phyloP scores from a whole-genome alignment of 2,113 vertebrate species.

The Anolis sagrei region DNA sequence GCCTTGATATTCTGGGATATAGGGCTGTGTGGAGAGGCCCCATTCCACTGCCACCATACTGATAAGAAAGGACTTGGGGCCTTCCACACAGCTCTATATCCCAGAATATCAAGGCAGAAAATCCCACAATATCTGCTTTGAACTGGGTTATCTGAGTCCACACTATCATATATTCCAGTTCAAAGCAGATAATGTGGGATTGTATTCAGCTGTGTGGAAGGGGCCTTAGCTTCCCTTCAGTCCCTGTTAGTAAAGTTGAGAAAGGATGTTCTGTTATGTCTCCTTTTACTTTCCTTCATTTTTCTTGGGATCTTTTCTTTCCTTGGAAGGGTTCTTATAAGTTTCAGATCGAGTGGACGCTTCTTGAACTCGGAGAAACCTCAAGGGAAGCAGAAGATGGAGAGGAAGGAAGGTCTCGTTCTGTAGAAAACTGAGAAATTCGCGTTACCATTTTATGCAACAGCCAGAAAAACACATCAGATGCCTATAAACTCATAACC shows the following conservation, averaged over 20 bases:
- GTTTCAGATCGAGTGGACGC: not conserved
- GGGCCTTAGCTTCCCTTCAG: not conserved
- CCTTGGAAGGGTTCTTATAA: not conserved
- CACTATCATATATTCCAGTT: too few species aligned
- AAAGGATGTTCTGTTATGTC: not conserved
- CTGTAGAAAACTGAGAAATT: not conserved
- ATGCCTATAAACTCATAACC: fast-evolving
- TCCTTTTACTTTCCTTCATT: not conserved
- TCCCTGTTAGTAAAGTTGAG: not conserved
- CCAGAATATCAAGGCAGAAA: too few species aligned
- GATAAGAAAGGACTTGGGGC: not conserved
- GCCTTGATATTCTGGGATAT: too few species aligned
- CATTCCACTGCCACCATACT: not conserved
- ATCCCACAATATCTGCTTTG: too few species aligned
- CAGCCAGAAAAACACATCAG: not conserved
- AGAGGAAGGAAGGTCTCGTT: not conserved
- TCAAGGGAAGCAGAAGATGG: not conserved
- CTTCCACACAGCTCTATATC: too few species aligned
- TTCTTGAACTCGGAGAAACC: not conserved
- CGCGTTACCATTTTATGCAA: not conserved
- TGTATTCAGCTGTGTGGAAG: too few species aligned
- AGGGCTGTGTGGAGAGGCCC: not conserved
- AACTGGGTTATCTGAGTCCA: too few species aligned
- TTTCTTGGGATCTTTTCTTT: not conserved
- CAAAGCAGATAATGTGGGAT: too few species aligned